Percentiles rank a stretch among this genome's conserved stretches.
phyloP scores from a whole-genome alignment of 2,888 invertebrate species.

The Malachius bipustulatus region DNA sequence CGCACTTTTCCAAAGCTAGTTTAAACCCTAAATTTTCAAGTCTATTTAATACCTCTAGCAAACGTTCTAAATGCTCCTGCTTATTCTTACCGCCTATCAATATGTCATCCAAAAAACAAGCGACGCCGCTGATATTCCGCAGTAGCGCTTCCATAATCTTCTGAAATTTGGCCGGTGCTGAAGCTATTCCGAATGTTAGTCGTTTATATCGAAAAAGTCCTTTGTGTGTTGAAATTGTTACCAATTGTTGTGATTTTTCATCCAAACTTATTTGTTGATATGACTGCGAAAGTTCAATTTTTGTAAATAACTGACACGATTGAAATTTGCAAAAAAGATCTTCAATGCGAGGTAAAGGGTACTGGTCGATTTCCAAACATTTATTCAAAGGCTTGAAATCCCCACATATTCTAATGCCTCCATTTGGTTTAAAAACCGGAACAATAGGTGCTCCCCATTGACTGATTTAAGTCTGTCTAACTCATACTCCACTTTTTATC shows the following conservation, averaged over 20 bases:
- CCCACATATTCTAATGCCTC: constrained; percentile 18
- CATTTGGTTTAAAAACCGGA: constrained; percentile 18
- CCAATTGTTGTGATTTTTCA: constrained; percentile 22
- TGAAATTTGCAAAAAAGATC: constrained; percentile 19
- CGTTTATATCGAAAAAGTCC: constrained; percentile 26
- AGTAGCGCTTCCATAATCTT: constrained; percentile 23
- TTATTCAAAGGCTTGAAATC: constrained; percentile 22
- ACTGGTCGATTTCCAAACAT: constrained; percentile 17
- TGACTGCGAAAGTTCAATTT: constrained; percentile 23
- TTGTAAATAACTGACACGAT: constrained; percentile 19
- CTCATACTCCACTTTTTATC: constrained; percentile 17
- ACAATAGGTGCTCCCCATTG: constrained; percentile 21
- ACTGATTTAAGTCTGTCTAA: constrained; percentile 10
- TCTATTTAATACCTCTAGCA: constrained; percentile 20
- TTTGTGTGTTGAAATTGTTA: constrained; percentile 29
- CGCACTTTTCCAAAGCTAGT: constrained; percentile 23
- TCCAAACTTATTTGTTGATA: constrained; percentile 28
- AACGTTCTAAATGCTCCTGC: constrained; percentile 18
- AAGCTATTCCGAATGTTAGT: constrained; percentile 25
- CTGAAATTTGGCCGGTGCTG: constrained; percentile 28
- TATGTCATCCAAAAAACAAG: constrained; percentile 11
- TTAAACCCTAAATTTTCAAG: constrained; percentile 21
- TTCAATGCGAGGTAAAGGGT: constrained; percentile 22
- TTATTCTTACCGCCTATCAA: constrained; percentile 21
- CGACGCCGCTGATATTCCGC: constrained; percentile 22